These are phyloP conservation scores for Pseudopipra pipra DNA, from an alignment of 2,113 vertebrate genomes.

Conservation along the genomic window DNA sequence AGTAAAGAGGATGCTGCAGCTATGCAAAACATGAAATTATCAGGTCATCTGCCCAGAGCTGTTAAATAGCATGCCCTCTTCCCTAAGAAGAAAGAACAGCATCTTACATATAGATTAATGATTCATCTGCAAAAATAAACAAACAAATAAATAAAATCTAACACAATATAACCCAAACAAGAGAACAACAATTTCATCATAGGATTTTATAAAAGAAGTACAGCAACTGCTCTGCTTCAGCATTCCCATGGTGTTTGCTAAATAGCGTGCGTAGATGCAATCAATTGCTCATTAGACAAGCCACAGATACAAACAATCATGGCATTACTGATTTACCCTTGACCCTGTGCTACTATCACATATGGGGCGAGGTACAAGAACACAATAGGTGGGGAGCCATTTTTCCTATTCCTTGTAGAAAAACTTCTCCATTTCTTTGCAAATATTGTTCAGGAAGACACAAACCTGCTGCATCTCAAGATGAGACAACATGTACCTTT, in stretches of 20 bases:
- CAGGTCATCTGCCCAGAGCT: neutral
- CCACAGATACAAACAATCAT: neutral
- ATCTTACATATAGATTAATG: neutral
- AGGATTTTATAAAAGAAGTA: neutral
- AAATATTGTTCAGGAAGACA: neutral
- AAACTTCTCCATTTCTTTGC: neutral
- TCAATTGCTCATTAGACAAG: conserved; percentile 1
- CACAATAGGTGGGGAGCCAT: neutral
- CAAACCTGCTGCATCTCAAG: neutral
- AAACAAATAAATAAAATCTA: neutral
- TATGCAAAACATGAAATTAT: neutral
- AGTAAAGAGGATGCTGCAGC: neutral
- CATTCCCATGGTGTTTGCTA: neutral
- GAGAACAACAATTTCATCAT: neutral
- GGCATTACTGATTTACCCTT: neutral
- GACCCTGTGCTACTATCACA: neutral
- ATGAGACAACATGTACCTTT: neutral
- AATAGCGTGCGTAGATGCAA: neutral
- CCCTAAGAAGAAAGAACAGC: neutral
- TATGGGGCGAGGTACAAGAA: neutral
- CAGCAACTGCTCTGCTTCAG: neutral
- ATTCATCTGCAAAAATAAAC: neutral
- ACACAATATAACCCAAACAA: neutral
- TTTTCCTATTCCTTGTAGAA: neutral
- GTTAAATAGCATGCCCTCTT: neutral